Base-by-base conservation (phyloP, 2,113 vertebrate species). In the human region DNA sequence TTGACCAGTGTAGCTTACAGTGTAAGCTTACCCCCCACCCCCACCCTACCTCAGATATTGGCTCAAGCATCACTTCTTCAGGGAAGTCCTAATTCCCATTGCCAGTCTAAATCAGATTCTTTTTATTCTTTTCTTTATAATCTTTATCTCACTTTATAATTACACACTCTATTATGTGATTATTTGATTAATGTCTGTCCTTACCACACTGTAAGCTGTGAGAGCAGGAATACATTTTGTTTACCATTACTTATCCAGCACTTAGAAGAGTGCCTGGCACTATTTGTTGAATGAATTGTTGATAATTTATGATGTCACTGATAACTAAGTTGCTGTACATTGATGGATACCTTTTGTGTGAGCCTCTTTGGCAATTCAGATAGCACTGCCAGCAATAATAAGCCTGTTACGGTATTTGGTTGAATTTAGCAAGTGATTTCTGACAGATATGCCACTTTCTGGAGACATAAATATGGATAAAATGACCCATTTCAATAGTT, bases 381-480 rank as follows among this genome's bases (percentile, higher is more conserved):
- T 79, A 72, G 35, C 78, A 89, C 8, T 76, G 32, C 61, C 35
- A 68, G 22, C 84, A 88, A n/a, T 84, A 95, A 93, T 79, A 61
- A 94, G 35, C 35, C 75, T 76, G 8, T 66, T 83, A 18, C 0
- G 0, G 27, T 73, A n/a, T 66, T 93, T 83, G 55, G 57, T 43
- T 94, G 89, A 76, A 82, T 75, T 92, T 80, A 70, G 61, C 23
- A 86, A 93, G 64, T 92, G n/a, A n/a, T 64, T 16, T 70, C n/a
- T 92, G 25, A 84, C 52, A 40, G 8, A 73, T n/a, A 3, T 1
- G 17, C 22, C 7, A 14, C 66, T 82, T 50, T 50, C 40, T 45
- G 8, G 35, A 82, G 66, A 30, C 6, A 4, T 81, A 38, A 80
- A 43, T 59, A 43, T 70, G 22, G 30, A 20, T 61, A 66, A 84